Evolutionary conservation across 2,113 vertebrate species (phyloP).

Genomic region (Kryptolebias marmoratus): DNA sequence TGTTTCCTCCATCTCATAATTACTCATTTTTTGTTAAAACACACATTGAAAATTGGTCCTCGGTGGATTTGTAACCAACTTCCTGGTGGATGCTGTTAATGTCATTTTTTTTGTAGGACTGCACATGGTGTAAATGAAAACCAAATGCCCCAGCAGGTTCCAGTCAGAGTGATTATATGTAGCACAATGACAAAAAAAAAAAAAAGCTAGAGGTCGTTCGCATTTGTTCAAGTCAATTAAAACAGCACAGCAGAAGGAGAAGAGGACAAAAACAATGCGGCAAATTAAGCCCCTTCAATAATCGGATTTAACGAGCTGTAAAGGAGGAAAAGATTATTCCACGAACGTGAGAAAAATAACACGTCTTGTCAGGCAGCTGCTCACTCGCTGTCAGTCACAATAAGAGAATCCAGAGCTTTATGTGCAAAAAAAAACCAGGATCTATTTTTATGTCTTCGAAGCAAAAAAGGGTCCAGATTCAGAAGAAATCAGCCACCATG

Average conservation of each 20-base stretch:
- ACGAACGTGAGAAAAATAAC: constrained; percentile 86
- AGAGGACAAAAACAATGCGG: constrained; percentile 11
- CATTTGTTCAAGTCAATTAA: constrained; percentile 72
- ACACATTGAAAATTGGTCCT: constrained; percentile 35
- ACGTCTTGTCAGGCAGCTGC: constrained; percentile 83
- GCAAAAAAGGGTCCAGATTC: constrained; percentile 45
- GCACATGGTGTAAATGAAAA: constrained; percentile 65
- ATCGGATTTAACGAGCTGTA: constrained; percentile 81
- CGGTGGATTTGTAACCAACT: constrained; percentile 31
- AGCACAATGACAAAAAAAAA: constrained; percentile 44
- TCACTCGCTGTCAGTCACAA: constrained; percentile 89
- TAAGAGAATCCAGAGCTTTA: constrained; percentile 82
- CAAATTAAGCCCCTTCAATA: constrained; percentile 57
- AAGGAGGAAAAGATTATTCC: constrained; percentile 86
- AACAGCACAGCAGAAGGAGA: constrained; percentile 46
- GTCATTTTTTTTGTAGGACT: constrained; percentile 44
- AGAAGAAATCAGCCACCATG: constrained; percentile 48
- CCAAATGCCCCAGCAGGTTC: constrained; percentile 66
- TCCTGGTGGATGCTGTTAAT: constrained; percentile 47
- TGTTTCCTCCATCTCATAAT: constrained; percentile 49
- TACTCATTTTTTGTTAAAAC: constrained; percentile 54
- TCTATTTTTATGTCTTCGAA: constrained; percentile 57
- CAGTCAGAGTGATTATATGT: constrained; percentile 54
- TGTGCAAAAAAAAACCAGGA: constrained; percentile 67
- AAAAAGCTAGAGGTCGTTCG: constrained; percentile 56